Conservation (phyloP, 2,113 vertebrate species). For the Callocephalon fimbriatum region DNA sequence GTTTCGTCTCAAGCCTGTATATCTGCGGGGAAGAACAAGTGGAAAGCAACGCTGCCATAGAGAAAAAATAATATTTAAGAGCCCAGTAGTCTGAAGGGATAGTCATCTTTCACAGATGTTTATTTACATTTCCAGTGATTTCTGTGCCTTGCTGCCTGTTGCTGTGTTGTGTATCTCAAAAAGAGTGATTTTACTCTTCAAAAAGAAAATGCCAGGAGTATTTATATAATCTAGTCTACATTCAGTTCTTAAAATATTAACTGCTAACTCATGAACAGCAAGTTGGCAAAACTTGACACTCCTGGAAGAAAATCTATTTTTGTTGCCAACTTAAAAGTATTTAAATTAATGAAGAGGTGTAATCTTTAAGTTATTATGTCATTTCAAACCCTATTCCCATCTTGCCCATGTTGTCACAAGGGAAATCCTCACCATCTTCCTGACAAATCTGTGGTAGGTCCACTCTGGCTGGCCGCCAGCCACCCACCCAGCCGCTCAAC, state of each 20-base stretch:
- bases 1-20: not conserved
- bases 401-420: not conserved
- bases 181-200: not conserved
- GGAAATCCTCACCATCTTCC: not conserved
- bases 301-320: not conserved
- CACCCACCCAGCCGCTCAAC: rapidly evolving
- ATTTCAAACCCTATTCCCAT: not conserved
- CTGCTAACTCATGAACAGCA: not conserved
- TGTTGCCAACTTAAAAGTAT: not conserved
- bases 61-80: not conserved
- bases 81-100: not conserved
- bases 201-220: not conserved
- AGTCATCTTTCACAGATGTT: not conserved
- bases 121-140: not conserved
- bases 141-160: not conserved
- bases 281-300: not conserved
- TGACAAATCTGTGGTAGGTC: not conserved
- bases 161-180: not conserved
- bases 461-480: not conserved
- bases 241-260: not conserved
- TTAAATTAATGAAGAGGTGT: not conserved
- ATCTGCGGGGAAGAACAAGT: not conserved
- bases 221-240: not conserved
- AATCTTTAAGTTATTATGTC: not conserved
- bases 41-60: not conserved